These are phyloP conservation scores for Zaprionus lineosus DNA, from an alignment of 2,888 invertebrate species.

Conservation along the genomic window DNA sequence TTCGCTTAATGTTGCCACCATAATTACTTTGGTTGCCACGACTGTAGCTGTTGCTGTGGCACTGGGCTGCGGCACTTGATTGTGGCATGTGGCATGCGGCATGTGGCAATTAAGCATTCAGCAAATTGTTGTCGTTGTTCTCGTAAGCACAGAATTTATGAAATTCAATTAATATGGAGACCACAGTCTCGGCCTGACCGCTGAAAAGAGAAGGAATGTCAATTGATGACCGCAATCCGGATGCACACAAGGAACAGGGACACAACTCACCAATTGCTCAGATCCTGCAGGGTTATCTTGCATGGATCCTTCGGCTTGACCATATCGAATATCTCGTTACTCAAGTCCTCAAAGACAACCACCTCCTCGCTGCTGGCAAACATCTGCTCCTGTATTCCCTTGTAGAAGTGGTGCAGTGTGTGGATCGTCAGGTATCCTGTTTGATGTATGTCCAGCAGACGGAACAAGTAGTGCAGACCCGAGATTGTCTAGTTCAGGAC, in stretches of 20 bases:
- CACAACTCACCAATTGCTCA: slow-evolving; percentile 87
- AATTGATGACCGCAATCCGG: slow-evolving; percentile 6
- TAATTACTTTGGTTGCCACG: slow-evolving; percentile 23
- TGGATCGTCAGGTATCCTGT: slow-evolving; percentile 94
- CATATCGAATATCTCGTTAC: slow-evolving; percentile 99
- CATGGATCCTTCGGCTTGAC: slow-evolving; percentile 93
- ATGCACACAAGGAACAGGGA: neutral
- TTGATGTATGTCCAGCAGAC: slow-evolving; percentile 94
- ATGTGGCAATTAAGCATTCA: slow-evolving; percentile 72
- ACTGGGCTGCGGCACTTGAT: no score
- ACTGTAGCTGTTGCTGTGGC: slow-evolving; percentile 6
- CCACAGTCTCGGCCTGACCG: slow-evolving; percentile 96
- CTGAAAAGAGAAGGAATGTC: slow-evolving; percentile 82
- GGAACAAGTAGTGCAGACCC: slow-evolving; percentile 94
- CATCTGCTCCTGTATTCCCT: slow-evolving; percentile 96
- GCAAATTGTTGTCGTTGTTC: slow-evolving; percentile 88
- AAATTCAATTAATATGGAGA: slow-evolving; percentile 96
- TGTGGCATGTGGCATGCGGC: no score
- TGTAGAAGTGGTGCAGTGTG: slow-evolving; percentile 95
- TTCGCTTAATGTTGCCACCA: slow-evolving; percentile 52
- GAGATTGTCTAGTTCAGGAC: slow-evolving; percentile 85
- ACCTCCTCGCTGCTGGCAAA: slow-evolving; percentile 93
- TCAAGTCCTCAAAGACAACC: slow-evolving; percentile 95
- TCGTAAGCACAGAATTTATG: slow-evolving; percentile 99
- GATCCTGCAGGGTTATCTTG: slow-evolving; percentile 93